Evolutionary conservation across 92 coral and sea anemone genomes (phyloP), one percentile per base, ranked within the genome.

Genomic region (Pocillopora grandis): DNA sequence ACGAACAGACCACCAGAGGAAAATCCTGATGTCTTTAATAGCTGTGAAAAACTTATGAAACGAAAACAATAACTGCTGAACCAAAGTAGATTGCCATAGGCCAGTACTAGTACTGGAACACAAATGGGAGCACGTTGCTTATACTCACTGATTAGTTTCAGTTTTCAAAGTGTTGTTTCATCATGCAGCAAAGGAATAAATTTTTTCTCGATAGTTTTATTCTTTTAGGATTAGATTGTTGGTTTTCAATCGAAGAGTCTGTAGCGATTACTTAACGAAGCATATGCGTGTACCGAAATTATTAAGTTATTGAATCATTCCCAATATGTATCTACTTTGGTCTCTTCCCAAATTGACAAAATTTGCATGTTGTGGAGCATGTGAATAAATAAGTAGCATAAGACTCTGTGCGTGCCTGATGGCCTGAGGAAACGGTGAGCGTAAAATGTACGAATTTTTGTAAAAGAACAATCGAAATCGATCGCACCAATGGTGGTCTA

Each of bases 11-110:
- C n/a, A 2, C 84, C 87, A 17, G 85, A 87, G 10, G 85, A 86
- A 49, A 31, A 69, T 42, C 94, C 91, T 17, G 94, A 91, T 66
- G 78, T 92, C 17, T 56, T 83, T 13, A 79, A 89, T 57, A 83
- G 95, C 73, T 93, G 97, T 73, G 89, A 93, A 14, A 82, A 91
- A 48, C 82, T 88, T 2, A 60, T 49, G 60, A 59, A 56, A 68
- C 10, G 15, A n/a, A 67, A 64, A 42, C 4, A 42, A 42, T 42
- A 27, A 27, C 27, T 27, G 27, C 27, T 27, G 31, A 27, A 27
- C 31, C 31, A 1, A 27, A 27, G 1, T 27, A 27, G 31, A 27
- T 27, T 27, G 31, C 31, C 31, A 27, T 27, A 27, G 31, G 31
- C 31, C 31, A 27, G 31, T 27, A 27, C 1, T 27, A 27, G 31